These are phyloP conservation scores for Labeo calbasu DNA, from an alignment of 2,797 vertebrate species.

Conservation along the genomic window DNA sequence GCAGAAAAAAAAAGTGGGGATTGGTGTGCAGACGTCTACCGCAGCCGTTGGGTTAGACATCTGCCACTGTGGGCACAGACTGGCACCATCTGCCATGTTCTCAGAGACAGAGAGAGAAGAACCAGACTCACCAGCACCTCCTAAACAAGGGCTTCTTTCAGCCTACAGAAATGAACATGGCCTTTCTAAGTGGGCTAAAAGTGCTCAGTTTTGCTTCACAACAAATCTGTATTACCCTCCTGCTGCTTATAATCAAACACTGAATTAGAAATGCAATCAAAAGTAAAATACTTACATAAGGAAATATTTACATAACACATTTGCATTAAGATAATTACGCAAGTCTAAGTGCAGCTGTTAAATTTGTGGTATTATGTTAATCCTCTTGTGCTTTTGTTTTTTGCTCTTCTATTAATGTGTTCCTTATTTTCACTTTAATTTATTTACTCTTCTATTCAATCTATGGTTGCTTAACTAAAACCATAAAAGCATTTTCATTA, in stretches of 20 bases:
- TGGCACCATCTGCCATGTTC: constrained; percentile 64
- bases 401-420: not conserved
- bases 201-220: not conserved
- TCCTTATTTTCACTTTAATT: not conserved
- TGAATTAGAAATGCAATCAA: constrained; percentile 21
- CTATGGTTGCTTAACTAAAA: not conserved
- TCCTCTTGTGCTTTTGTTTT: not conserved
- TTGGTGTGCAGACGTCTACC: constrained; percentile 46
- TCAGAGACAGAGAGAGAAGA: constrained; percentile 41
- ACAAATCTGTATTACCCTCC: constrained; percentile 16
- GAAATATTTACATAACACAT: constrained; percentile 19
- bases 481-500: not conserved
- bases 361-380: not conserved
- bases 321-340: not conserved
- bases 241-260: constrained; percentile 10
- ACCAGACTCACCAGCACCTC: not conserved
- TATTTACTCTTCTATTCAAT: not conserved
- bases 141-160: constrained; percentile 32
- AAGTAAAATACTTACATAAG: constrained; percentile 24
- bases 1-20: not conserved
- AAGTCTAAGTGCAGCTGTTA: constrained; percentile 1
- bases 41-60: constrained; percentile 59
- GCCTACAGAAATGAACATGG: constrained; percentile 3
- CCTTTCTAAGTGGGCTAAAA: not conserved
- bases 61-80: constrained; percentile 64